Conservation (phyloP, 2,113 vertebrate genomes). For the Cricetomys ansorgei region DNA sequence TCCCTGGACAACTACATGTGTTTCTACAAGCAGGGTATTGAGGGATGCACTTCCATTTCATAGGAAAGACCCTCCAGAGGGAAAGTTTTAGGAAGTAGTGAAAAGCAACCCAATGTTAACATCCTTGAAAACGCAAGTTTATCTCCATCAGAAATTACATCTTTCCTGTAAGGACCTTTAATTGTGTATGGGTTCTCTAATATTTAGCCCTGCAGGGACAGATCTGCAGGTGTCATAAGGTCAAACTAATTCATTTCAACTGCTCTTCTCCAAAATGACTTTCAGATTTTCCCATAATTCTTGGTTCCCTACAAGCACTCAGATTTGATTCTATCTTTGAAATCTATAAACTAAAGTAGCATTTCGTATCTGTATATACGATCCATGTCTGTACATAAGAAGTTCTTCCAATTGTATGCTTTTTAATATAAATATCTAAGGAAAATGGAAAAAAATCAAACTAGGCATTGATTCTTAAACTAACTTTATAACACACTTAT, state of each 20-base stretch:
- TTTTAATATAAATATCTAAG: background rate
- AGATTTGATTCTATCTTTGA: background rate
- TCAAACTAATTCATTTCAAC: background rate
- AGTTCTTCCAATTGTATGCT: background rate
- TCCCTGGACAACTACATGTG: background rate
- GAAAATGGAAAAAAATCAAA: background rate
- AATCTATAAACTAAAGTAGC: background rate
- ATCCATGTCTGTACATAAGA: background rate
- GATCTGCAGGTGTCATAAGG: background rate
- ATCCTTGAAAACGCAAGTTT: background rate
- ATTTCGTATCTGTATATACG: background rate
- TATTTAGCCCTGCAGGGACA: background rate
- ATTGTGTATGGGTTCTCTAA: background rate
- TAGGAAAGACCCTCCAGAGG: background rate
- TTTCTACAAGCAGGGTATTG: background rate
- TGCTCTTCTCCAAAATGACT: background rate
- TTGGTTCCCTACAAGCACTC: background rate
- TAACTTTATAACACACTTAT: background rate
- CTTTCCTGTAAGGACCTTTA: background rate
- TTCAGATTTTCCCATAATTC: background rate
- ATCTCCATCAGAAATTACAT: background rate
- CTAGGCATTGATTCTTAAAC: background rate
- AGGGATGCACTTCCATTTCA: background rate
- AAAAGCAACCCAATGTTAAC: background rate
- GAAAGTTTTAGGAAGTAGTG: background rate